Conservation (phyloP, 2,888 invertebrate genomes). For the Dusona sp. region DNA sequence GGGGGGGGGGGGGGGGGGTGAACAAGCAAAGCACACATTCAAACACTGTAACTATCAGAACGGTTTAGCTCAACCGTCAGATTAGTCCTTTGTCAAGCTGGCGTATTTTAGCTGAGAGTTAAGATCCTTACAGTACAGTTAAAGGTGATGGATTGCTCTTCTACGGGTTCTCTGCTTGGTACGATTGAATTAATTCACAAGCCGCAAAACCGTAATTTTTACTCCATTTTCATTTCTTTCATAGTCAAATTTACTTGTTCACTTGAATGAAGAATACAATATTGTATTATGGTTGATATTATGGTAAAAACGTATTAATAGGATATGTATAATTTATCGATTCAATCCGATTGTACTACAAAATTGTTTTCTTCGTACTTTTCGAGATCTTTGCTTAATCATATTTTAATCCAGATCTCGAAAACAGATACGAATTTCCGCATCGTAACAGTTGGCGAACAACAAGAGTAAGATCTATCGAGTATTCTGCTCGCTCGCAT, state of each 20-base stretch:
- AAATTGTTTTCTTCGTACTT: not conserved
- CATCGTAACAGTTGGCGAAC: not conserved
- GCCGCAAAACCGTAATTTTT: not conserved
- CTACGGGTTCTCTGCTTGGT: not conserved
- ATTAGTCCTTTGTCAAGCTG: conserved; percentile 61
- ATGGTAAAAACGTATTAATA: not conserved
- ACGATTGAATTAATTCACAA: not conserved
- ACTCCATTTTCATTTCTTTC: not conserved
- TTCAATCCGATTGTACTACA: not conserved
- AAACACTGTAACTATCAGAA: conserved; percentile 11
- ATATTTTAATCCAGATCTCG: not conserved
- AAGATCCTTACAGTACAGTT: conserved; percentile 16
- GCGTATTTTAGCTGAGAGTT: conserved; percentile 28
- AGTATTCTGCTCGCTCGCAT: not conserved
- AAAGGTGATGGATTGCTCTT: conserved; percentile 47
- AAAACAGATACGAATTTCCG: not conserved
- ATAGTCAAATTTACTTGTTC: not conserved
- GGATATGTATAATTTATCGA: not conserved
- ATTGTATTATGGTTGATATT: too few species aligned
- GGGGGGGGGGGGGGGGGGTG: too few species aligned
- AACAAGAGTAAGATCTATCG: not conserved
- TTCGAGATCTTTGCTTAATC: not conserved
- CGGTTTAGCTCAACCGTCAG: conserved; percentile 45
- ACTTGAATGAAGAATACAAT: not conserved
- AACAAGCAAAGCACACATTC: conserved; percentile 11